phyloP scores from a whole-genome alignment of 2,888 invertebrate genomes.

The Drosophila bunnanda region DNA sequence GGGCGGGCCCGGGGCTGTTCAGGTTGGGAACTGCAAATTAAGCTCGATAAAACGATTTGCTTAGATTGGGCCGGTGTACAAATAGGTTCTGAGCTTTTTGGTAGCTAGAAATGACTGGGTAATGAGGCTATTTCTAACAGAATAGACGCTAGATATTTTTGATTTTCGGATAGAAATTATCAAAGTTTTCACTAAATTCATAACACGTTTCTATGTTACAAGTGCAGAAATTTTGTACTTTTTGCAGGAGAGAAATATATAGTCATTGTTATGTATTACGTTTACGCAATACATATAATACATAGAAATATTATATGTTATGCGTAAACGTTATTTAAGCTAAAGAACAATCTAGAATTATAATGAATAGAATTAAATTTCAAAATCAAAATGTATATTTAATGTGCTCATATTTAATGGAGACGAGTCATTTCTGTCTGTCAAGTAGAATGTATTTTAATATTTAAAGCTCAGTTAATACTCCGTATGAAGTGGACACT shows the following conservation, averaged over 20 bases:
- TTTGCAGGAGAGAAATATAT: background rate
- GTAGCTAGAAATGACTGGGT: background rate
- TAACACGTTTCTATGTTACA: background rate
- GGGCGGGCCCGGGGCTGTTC: background rate
- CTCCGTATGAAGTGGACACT: background rate
- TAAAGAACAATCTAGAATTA: too few relatives aligned
- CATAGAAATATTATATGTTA: too few relatives aligned
- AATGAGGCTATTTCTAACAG: conserved; percentile 8
- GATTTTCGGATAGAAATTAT: background rate
- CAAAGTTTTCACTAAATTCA: background rate
- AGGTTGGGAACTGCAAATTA: conserved; percentile 44
- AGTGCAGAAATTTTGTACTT: background rate
- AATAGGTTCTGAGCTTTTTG: conserved; percentile 27
- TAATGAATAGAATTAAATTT: too few relatives aligned
- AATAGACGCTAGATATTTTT: too few relatives aligned
- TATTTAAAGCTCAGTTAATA: background rate
- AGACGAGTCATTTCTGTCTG: too few relatives aligned
- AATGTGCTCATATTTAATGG: too few relatives aligned
- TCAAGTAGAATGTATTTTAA: background rate
- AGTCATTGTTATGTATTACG: too few relatives aligned
- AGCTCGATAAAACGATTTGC: conserved; percentile 50
- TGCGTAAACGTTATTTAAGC: too few relatives aligned
- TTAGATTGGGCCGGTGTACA: conserved; percentile 37
- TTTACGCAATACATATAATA: too few relatives aligned
- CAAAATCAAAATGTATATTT: too few relatives aligned